Percentiles rank a stretch among this genome's conserved stretches.
Conservation (phyloP, 2,888 invertebrate genomes). For the Chrysodeixis includens region DNA sequence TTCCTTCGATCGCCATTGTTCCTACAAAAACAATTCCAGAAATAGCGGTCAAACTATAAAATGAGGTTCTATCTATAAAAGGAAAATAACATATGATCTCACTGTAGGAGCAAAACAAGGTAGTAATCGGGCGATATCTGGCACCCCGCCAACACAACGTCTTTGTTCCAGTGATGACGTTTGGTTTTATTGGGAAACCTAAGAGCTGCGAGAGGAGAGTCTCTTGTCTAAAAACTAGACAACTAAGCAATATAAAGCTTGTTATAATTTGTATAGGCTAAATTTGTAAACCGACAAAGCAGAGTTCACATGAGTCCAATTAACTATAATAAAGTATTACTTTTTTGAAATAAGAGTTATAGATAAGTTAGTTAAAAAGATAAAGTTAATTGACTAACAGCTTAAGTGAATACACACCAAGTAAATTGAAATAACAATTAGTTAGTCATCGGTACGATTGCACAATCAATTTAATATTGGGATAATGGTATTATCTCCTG, state of each 20-base stretch:
- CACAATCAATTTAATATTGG: neutral
- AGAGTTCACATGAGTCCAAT: neutral
- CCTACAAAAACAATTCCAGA: slow-evolving; percentile 11
- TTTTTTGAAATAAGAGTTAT: neutral
- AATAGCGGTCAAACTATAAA: slow-evolving; percentile 6
- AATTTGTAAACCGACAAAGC: neutral
- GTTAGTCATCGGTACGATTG: neutral
- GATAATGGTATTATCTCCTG: no score
- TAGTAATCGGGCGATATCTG: slow-evolving; percentile 33
- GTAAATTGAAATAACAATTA: slow-evolving; percentile 20
- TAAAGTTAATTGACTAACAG: slow-evolving; percentile 28
- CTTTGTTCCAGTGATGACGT: slow-evolving; percentile 43
- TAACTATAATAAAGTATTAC: neutral
- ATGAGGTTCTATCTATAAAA: slow-evolving; percentile 29
- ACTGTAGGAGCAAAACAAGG: slow-evolving; percentile 32
- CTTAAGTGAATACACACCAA: neutral
- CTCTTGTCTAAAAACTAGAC: neutral
- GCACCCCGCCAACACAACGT: slow-evolving; percentile 39
- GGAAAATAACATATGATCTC: slow-evolving; percentile 23
- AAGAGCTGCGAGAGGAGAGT: slow-evolving; percentile 12
- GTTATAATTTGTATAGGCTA: no score
- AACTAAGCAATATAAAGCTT: no score
- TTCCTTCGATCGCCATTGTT: slow-evolving; percentile 66
- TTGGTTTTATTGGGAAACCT: slow-evolving; percentile 38
- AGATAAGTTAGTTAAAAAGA: slow-evolving; percentile 22